Conservation (phyloP, 1,140 invertebrate species). For the Zaprionus camerounensis region DNA sequence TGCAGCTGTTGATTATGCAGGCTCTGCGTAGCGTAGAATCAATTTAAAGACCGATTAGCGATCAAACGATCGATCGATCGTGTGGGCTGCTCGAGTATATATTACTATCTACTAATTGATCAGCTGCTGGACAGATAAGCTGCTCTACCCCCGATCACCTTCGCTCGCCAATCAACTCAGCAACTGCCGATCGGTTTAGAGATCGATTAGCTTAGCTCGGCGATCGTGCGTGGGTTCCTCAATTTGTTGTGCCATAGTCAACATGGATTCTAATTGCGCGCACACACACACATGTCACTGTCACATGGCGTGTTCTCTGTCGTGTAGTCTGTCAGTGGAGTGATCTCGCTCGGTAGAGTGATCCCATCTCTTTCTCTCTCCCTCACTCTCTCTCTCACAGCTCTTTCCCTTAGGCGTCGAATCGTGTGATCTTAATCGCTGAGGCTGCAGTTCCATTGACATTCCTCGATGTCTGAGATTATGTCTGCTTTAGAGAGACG, state of each 20-base stretch:
- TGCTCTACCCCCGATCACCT: neutral
- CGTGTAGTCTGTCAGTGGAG: conserved; percentile 42
- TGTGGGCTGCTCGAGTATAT: neutral
- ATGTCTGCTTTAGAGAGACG: conserved; percentile 58
- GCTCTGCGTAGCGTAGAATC: neutral
- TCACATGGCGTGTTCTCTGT: conserved; percentile 41
- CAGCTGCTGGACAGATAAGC: neutral
- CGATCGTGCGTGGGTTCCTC: conserved; percentile 4
- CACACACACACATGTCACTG: conserved; percentile 43
- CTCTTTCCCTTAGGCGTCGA: neutral
- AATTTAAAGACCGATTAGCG: conserved; percentile 4
- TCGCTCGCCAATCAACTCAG: neutral
- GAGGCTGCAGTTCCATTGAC: conserved; percentile 51
- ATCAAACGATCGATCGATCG: neutral
- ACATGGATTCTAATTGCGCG: conserved; percentile 44
- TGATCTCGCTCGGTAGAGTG: neutral
- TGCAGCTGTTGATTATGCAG: conserved; percentile 6
- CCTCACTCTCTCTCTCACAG: neutral
- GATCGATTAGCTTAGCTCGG: neutral
- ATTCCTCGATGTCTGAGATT: conserved; percentile 71
- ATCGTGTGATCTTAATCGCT: conserved; percentile 57
- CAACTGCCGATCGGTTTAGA: neutral
- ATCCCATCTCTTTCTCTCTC: neutral
- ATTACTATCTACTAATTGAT: conserved; percentile 6
- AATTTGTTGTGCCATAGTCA: neutral